Base-by-base conservation (phyloP, 2,888 invertebrate genomes). In the Aleiodes leptofemur region DNA sequence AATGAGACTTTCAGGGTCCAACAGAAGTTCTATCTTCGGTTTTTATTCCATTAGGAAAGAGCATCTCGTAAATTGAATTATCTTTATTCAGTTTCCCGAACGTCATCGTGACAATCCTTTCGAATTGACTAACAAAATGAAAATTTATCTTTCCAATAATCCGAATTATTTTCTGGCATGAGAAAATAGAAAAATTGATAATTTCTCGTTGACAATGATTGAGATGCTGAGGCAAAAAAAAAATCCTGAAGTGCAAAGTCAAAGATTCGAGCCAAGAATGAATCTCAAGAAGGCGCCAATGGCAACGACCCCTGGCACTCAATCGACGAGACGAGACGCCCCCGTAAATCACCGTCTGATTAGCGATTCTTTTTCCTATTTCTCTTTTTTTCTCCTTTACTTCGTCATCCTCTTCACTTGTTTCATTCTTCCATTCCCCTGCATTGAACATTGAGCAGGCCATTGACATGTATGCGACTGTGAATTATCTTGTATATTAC, bases 381-480 rank as follows among this genome's bases (percentile, higher is more conserved):
- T 43, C 43, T 43, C 43, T 43, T 43, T 43, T 43, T 11, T 43
- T 43, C 3, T 43, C 53, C 14, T 7, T 16, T 3, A 16, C 53
- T 13, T 53, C 53, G 16, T 53, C 53, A 53, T 14, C 53, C 14
- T 53, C 53, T 16, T 53, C 16, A 16, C 75, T 74, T 51, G 11
- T 51, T 50, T 51, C 43, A 16, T 29, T 23, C 29, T 31, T 14
- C 64, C 4, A 4, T 29, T 23, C 23, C 66, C n/a, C 23, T 85
- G 87, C 84, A 84, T 86, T 86, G 86, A 87, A 87, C 86, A 86
- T 84, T 86, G 83, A 85, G 80, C 84, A 87, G 87, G 87, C 84
- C 88, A 84, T 87, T 87, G 88, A 88, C 88, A 86, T 83, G 80
- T 75, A 80, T 75, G 70, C 69, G 55, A 76, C 61, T 57, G 64